Percentiles rank a stretch among this genome's conserved stretches.
These are phyloP conservation scores for Xestia c-nigrum DNA, from an alignment of 2,888 invertebrate species.

Conservation along the genomic window DNA sequence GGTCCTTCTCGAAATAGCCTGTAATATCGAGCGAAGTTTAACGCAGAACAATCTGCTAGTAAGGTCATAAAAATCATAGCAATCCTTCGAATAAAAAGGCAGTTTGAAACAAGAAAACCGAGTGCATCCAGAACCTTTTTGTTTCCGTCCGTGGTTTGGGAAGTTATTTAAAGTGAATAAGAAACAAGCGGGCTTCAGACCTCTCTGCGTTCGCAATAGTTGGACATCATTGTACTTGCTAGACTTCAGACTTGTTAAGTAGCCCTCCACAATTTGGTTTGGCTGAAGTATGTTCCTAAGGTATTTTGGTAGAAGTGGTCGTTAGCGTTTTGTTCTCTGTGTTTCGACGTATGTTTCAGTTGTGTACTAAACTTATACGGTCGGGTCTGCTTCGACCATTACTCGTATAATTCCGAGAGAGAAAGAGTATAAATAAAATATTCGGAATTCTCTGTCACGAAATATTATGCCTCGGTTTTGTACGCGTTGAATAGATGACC, in stretches of 20 bases:
- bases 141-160: constrained; percentile 61
- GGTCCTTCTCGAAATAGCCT: constrained; percentile 36
- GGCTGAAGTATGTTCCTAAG: constrained; percentile 46
- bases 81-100: constrained; percentile 48
- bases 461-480: constrained; percentile 28
- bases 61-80: constrained; percentile 63
- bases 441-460: constrained; percentile 2
- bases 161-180: constrained; percentile 72
- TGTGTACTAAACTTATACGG: neutral
- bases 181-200: constrained; percentile 64
- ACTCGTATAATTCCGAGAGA: constrained; percentile 2
- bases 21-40: constrained; percentile 56
- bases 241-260: constrained; percentile 62
- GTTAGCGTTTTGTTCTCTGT: constrained; percentile 52
- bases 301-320: constrained; percentile 46
- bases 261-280: constrained; percentile 59
- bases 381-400: neutral
- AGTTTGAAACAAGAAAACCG: constrained; percentile 57
- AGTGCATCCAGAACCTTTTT: constrained; percentile 65
- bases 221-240: constrained; percentile 70
- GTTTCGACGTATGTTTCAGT: neutral
- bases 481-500: constrained; percentile 28
- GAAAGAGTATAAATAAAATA: constrained; percentile 8
- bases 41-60: constrained; percentile 53
- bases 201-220: constrained; percentile 53